These are phyloP conservation scores for Microplitis manilae DNA, from an alignment of 2,888 invertebrate genomes.

Conservation along the genomic window DNA sequence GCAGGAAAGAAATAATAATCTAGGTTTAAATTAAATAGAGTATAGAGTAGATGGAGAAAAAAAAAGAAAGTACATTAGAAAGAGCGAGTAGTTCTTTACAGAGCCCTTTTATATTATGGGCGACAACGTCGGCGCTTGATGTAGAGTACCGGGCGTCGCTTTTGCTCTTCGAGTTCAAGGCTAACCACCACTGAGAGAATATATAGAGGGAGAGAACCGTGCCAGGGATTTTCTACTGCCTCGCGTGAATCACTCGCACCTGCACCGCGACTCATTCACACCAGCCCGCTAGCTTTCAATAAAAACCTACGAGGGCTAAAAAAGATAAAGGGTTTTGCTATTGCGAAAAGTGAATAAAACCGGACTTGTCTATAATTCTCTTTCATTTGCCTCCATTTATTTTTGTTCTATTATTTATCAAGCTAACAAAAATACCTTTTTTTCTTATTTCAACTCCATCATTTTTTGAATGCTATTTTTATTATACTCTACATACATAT, in stretches of 20 bases:
- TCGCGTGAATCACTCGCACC: slow-evolving; percentile 44
- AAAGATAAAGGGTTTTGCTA: slow-evolving; percentile 7
- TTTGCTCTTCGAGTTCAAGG: slow-evolving; percentile 67
- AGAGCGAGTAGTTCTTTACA: slow-evolving; percentile 13
- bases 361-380: background rate
- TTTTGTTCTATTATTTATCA: background rate
- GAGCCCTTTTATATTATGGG: slow-evolving; percentile 42
- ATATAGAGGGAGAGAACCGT: slow-evolving; percentile 34
- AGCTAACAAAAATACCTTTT: background rate
- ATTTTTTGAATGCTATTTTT: background rate
- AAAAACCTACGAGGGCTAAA: slow-evolving; percentile 8
- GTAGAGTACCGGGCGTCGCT: slow-evolving; percentile 58
- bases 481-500: background rate
- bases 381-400: background rate
- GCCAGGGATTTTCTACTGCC: slow-evolving; percentile 40
- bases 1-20: slow-evolving; percentile 28
- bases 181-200: slow-evolving; percentile 60
- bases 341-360: slow-evolving; percentile 1
- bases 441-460: background rate
- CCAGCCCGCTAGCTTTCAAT: slow-evolving; percentile 9
- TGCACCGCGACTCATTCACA: slow-evolving; percentile 42
- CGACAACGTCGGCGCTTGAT: slow-evolving; percentile 45
- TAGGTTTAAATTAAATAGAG: slow-evolving; percentile 44
- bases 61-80: slow-evolving; percentile 3
- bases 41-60: background rate